phyloP scores from a whole-genome alignment of 2,113 vertebrate genomes.

The Engystomops pustulosus region DNA sequence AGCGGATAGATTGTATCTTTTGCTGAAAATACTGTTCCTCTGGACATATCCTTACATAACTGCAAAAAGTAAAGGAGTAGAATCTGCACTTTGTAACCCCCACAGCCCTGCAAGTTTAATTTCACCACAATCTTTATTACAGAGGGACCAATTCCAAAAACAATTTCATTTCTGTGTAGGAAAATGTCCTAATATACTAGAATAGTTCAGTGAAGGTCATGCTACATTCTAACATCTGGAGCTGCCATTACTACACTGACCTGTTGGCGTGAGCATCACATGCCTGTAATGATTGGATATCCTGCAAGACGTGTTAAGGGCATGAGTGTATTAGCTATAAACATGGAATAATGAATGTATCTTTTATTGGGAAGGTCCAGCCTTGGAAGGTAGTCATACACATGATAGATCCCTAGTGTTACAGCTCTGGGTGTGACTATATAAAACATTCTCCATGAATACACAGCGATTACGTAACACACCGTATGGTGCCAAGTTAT shows the following conservation, averaged over 20 bases:
- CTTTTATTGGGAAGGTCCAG: slow-evolving; percentile 17
- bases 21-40: too few species aligned
- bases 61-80: too few species aligned
- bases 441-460: not conserved
- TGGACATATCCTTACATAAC: too few species aligned
- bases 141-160: not conserved
- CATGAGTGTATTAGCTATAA: not conserved
- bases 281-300: not conserved
- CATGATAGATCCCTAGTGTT: not conserved
- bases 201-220: not conserved
- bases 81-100: not conserved
- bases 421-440: slow-evolving; percentile 35
- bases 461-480: slow-evolving; percentile 17
- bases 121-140: not conserved
- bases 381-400: not conserved
- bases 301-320: not conserved
- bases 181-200: not conserved
- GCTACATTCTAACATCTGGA: not conserved
- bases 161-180: not conserved
- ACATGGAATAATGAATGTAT: slow-evolving; percentile 2
- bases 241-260: not conserved
- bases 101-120: not conserved
- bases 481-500: not conserved
- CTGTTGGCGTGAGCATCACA: not conserved
- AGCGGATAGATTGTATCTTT: too few species aligned